Evolutionary conservation across 2,888 invertebrate species (phyloP), one percentile per base, ranked within the genome.

Genomic region (Incurvaria masculella): DNA sequence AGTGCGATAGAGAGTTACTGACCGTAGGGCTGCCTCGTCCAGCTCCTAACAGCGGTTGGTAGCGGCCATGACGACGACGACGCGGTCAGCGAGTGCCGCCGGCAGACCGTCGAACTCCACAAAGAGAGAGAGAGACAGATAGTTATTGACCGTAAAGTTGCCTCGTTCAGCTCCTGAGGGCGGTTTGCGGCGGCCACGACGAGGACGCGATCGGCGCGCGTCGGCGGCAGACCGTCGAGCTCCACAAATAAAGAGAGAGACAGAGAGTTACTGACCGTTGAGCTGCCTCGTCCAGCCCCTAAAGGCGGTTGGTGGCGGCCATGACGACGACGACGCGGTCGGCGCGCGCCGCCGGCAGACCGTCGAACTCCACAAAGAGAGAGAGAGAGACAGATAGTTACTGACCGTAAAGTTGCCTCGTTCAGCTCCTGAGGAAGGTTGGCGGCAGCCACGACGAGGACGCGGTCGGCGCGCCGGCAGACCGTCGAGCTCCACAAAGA

Each of bases 181-280:
- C 97, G 79, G 69, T 99, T 99, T 1, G 99, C 99, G n/a, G 98
- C 98, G 8, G 96, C 98, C 89, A 99, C 91, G n/a, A n/a, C n/a
- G n/a, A 99, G 84, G 54, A 98, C 89, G 51, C 91, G 81, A 66
- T 97, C 97, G 0, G 75, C 76, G 0, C 76, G 76, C 88, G n/a
- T n/a, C n/a, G n/a, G n/a, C 1, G 92, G 93, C 51, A 95, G 70
- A 4, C 98, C 98, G 76, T 99, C 98, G 74, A 99, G 97, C 73
- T 98, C 97, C 2, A 98, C 91, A 33, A 14, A 14, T 14, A 33
- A 33, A 14, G n/a, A n/a, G n/a, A n/a, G n/a, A n/a, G n/a, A n/a
- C n/a, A n/a, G 14, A 33, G 14, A 21, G 41, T 23, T 21, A 44
- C 23, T 49, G 56, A 86, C 86, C 89, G 82, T 46, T 98, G 76